Evolutionary conservation across 2,888 invertebrate genomes (phyloP).

Genomic region (Malthinus flaveolus): DNA sequence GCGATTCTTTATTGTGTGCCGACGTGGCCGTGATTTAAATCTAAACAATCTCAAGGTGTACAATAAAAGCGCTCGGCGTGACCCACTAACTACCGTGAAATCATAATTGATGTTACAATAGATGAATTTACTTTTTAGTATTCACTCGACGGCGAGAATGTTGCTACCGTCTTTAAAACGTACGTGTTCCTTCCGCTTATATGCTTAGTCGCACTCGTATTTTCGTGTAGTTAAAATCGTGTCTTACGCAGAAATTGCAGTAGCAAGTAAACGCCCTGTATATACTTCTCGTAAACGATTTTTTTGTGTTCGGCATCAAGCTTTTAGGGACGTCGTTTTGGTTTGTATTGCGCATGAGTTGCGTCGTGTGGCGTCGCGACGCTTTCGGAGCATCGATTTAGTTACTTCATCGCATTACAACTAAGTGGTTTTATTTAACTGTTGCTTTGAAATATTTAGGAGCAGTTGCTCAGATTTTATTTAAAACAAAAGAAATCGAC

Average conservation of each 20-base stretch:
- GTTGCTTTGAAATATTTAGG: slow-evolving; percentile 39
- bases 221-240: slow-evolving; percentile 14
- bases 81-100: slow-evolving; percentile 31
- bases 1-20: background rate
- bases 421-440: slow-evolving; percentile 39
- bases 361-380: slow-evolving; percentile 48
- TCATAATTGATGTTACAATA: slow-evolving; percentile 32
- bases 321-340: slow-evolving; percentile 10
- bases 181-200: slow-evolving; percentile 27
- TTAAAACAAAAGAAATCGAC: background rate
- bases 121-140: slow-evolving; percentile 27
- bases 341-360: slow-evolving; percentile 37
- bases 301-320: background rate
- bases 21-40: background rate
- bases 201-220: slow-evolving; percentile 18
- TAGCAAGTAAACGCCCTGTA: background rate
- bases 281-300: background rate
- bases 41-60: slow-evolving; percentile 21
- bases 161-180: slow-evolving; percentile 24
- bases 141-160: slow-evolving; percentile 24
- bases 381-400: slow-evolving; percentile 50
- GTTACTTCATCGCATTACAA: slow-evolving; percentile 38
- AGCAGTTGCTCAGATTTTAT: background rate
- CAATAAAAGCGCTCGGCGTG: slow-evolving; percentile 18
- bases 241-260: too few species aligned